Evolutionary conservation across 2,113 vertebrate species (phyloP), one percentile per base, ranked within the genome.

Genomic region (Cichladusa arquata): DNA sequence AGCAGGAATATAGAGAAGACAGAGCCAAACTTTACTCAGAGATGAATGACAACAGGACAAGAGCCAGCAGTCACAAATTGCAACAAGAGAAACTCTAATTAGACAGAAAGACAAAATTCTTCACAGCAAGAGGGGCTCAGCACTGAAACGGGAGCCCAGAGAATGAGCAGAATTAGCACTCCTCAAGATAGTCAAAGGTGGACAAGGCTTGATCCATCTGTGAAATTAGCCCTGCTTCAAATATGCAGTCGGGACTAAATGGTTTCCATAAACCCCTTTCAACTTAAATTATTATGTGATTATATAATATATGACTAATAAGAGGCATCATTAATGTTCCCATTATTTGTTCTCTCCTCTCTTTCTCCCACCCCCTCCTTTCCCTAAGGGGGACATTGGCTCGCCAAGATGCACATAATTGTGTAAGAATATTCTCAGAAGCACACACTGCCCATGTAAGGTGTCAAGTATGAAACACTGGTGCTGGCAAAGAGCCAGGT

Each of bases 231-330:
- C 42, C 25, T 45, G 54, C 38, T 70, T 70, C 82, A 93, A 61
- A 58, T 5, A 70, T 45, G 31, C 6, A 0, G 57, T 14, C 90
- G 54, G 76, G 31, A 86, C 62, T 69, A 61, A 53, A 93, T 61
- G n/a, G 23, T 83, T 81, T 73, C 71, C 56, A 83, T 51, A 87
- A 94, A 25, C 12, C 48, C 24, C 13, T 28, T 89, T 74, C 56
- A 84, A 71, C 26, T 73, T 65, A 81, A 94, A 90, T 93, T 90
- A 77, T 86, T 86, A 66, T 88, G 82, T 83, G 92, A 90, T 93
- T 94, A 82, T 73, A 88, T 70, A 94, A 94, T 65, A 72, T 86
- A 78, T 97, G 90, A 94, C 88, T 93, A 96, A 94, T 83, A 93
- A 83, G 58, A 94, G 14, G 14, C 56, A 91, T 73, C 56, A 69